A percentile compares a stretch with the other conserved stretches of the same genome.
Conservation (phyloP, 2,888 invertebrate species). For the Tholera decimalis region DNA sequence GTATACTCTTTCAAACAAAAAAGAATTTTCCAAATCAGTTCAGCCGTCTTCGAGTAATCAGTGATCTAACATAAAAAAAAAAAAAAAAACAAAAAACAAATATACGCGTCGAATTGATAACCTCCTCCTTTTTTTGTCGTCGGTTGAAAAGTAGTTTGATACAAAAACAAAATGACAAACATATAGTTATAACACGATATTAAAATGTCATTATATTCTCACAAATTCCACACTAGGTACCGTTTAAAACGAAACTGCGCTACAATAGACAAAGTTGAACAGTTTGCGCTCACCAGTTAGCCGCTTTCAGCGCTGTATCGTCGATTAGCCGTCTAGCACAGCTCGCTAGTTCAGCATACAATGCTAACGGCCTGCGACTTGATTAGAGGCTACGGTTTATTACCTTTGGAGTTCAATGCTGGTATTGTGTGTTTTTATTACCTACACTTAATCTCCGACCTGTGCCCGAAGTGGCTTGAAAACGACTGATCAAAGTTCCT, state of each 20-base stretch:
- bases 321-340: conserved; percentile 19
- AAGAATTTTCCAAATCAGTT: too few relatives aligned
- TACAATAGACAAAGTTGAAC: conserved; percentile 25
- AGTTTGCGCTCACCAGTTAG: conserved; percentile 24
- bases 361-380: conserved; percentile 24
- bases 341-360: conserved; percentile 22
- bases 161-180: background rate
- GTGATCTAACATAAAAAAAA: too few relatives aligned
- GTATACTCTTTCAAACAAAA: too few relatives aligned
- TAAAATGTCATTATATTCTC: background rate
- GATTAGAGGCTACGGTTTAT: conserved; percentile 28
- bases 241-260: conserved; percentile 14
- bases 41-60: too few relatives aligned
- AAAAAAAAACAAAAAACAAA: too few relatives aligned
- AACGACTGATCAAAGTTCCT: background rate
- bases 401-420: background rate
- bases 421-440: background rate
- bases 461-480: background rate
- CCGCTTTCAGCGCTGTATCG: conserved; percentile 37
- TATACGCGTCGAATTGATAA: too few relatives aligned
- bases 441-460: background rate
- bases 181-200: background rate
- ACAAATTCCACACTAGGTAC: background rate
- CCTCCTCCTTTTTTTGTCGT: too few relatives aligned
- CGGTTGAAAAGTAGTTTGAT: too few relatives aligned